phyloP scores from a whole-genome alignment of 2,888 invertebrate genomes.

The Polia nebulosa region DNA sequence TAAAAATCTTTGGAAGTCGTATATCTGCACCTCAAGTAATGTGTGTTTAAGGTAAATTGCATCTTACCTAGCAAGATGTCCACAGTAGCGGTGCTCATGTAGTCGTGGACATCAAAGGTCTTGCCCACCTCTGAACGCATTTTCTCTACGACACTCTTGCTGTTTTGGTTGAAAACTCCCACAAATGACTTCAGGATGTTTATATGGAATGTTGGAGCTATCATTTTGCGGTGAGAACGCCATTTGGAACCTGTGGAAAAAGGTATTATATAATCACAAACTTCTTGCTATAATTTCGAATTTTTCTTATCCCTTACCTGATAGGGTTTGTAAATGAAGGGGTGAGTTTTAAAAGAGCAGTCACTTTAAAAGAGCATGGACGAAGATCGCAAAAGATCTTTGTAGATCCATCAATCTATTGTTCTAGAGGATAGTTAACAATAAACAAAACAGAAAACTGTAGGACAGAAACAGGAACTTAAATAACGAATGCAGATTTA shows the following conservation, averaged over 20 bases:
- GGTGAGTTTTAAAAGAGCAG: too few relatives aligned
- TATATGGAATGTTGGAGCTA: slow-evolving; percentile 96
- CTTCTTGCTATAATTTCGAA: too few relatives aligned
- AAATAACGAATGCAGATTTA: background rate
- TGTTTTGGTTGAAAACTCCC: slow-evolving; percentile 94
- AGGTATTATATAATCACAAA: background rate
- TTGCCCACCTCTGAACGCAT: slow-evolving; percentile 92
- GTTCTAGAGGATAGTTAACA: too few relatives aligned
- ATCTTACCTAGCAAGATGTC: slow-evolving; percentile 93
- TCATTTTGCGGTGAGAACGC: slow-evolving; percentile 95
- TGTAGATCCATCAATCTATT: too few relatives aligned
- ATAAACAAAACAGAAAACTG: too few relatives aligned
- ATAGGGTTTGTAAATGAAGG: too few relatives aligned
- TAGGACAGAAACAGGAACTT: background rate
- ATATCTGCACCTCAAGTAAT: too few relatives aligned
- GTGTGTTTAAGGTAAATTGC: background rate
- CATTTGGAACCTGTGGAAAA: slow-evolving; percentile 93
- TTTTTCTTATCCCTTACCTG: too few relatives aligned
- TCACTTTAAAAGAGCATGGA: too few relatives aligned
- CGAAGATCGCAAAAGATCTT: too few relatives aligned
- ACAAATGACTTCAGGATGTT: slow-evolving; percentile 96
- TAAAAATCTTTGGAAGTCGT: too few relatives aligned
- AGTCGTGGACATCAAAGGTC: slow-evolving; percentile 94
- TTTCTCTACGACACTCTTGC: slow-evolving; percentile 92
- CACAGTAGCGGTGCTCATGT: slow-evolving; percentile 95